Base-by-base conservation (phyloP, 2,888 invertebrate genomes). In the Megaustenia siamemsis region DNA sequence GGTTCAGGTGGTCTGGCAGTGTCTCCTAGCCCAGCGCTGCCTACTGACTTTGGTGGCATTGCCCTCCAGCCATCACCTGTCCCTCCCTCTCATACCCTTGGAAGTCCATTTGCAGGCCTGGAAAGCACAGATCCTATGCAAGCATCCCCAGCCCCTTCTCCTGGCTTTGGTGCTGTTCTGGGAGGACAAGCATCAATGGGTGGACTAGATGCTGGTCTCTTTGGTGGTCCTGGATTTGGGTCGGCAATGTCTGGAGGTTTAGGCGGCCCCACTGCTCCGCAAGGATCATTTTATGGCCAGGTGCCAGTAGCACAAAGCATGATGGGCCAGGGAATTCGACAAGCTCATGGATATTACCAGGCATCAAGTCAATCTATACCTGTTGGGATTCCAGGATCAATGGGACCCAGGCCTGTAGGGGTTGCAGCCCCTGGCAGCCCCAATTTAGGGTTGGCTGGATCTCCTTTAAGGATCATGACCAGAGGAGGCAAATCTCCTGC, bases 401-500 rank as follows among this genome's bases (percentile, higher is more conserved):
- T 66, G n/a, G 71, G 81, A n/a, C 2, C 56, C n/a, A 28, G 73
- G 43, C 68, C 66, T 45, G 43, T 83, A 10, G 83, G 77, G 15
- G 68, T 71, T 10, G 15, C 56, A 38, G 76, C 66, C 24, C 76
- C 84, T 12, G 84, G 84, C 6, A 79, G 84, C n/a, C 79, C 84
- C 6, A 68, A 28, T 49, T 43, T 84, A 0, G 84, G 84, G 21
- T 38, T 84, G 66, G 49, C 75, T 76, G 84, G 84, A 40, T 84
- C 84, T 2, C 84, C 84, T 1, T 79, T 53, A 1, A 71, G 84
- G 24, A 81, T 84, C 53, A 84, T 84, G 84, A 84, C 84, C 40
- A 69, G 84, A 18, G 84, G 84, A 35, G 84, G 84, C 18, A 81
- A 81, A 24, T 75, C 84, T 35, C 84, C 84, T 15, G 84, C 83